Conservation (phyloP, 1,140 invertebrate genomes). For the Cotesia typhae region DNA sequence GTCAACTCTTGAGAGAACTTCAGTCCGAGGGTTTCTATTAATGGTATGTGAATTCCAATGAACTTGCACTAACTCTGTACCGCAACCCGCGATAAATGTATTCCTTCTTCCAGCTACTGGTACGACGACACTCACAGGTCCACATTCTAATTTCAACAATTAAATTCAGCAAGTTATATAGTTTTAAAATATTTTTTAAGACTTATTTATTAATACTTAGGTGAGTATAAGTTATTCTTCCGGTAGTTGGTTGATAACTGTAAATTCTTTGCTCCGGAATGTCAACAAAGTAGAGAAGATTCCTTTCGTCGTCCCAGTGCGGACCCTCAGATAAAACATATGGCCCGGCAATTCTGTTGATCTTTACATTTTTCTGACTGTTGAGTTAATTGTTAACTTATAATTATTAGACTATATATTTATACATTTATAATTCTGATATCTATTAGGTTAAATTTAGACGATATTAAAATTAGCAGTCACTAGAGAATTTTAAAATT, state of each 20-base stretch:
- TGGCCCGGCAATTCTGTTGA: slow-evolving; percentile 42
- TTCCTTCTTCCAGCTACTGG: slow-evolving; percentile 72
- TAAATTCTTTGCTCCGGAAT: slow-evolving; percentile 69
- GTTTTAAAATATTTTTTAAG: background rate
- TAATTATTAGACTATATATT: slow-evolving; percentile 22
- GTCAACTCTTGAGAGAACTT: slow-evolving; percentile 71
- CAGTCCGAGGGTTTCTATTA: slow-evolving; percentile 61
- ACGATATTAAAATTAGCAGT: too few species aligned
- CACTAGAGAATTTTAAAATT: too few species aligned
- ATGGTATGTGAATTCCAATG: slow-evolving; percentile 73
- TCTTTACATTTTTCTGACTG: slow-evolving; percentile 12
- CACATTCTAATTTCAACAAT: background rate
- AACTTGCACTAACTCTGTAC: slow-evolving; percentile 70
- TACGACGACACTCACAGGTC: slow-evolving; percentile 62
- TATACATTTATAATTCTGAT: too few species aligned
- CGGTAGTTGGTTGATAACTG: slow-evolving; percentile 68
- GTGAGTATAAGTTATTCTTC: slow-evolving; percentile 60
- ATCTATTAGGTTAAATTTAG: background rate
- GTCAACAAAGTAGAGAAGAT: slow-evolving; percentile 75
- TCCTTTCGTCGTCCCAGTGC: slow-evolving; percentile 72
- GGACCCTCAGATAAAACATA: slow-evolving; percentile 70
- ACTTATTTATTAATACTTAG: slow-evolving; percentile 54
- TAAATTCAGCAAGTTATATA: slow-evolving; percentile 6
- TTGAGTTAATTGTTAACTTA: background rate
- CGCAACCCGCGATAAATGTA: slow-evolving; percentile 73